phyloP scores from a whole-genome alignment of 2,113 vertebrate genomes.

The Sceloporus undulatus region DNA sequence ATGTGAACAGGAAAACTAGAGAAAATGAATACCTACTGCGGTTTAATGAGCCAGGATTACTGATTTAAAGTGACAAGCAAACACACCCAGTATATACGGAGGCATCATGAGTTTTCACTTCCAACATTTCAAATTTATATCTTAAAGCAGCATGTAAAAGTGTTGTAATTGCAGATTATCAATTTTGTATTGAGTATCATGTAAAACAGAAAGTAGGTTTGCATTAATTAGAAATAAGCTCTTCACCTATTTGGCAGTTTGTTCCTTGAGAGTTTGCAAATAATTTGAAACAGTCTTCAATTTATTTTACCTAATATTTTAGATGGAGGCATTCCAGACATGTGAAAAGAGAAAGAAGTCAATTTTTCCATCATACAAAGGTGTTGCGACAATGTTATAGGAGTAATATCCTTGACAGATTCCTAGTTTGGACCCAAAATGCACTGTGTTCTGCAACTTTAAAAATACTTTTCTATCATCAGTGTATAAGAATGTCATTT shows the following conservation, averaged over 20 bases:
- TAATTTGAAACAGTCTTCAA: background rate
- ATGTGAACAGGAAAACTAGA: background rate
- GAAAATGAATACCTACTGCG: background rate
- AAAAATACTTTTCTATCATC: background rate
- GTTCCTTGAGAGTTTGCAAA: background rate
- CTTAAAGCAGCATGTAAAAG: background rate
- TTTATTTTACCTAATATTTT: background rate
- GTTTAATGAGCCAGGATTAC: background rate
- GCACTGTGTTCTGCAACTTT: background rate
- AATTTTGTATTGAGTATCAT: background rate
- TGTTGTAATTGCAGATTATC: background rate
- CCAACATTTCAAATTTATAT: background rate
- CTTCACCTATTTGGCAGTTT: background rate
- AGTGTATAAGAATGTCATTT: background rate
- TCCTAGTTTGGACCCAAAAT: background rate
- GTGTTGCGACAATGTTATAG: background rate
- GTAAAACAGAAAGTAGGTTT: background rate
- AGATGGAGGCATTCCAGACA: background rate
- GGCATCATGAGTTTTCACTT: background rate
- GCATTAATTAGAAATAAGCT: background rate
- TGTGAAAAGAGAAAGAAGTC: background rate
- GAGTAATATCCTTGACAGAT: background rate
- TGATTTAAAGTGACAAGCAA: background rate
- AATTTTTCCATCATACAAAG: background rate
- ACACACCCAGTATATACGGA: background rate